Percentiles rank a stretch among this genome's conserved stretches.
Evolutionary conservation across 2,888 invertebrate species (phyloP).

Genomic region (Buathra laborator): DNA sequence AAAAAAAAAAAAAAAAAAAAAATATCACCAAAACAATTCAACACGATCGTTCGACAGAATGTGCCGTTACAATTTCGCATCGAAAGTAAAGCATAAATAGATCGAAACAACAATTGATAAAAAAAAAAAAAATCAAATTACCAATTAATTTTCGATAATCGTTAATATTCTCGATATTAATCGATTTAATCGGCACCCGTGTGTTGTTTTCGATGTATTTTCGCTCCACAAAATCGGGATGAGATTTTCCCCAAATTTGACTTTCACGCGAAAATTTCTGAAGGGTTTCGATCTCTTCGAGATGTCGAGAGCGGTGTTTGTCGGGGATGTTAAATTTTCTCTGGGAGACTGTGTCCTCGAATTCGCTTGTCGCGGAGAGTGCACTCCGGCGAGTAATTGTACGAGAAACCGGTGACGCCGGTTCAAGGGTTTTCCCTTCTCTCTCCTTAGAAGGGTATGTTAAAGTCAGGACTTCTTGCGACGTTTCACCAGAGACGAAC

Average conservation of each 20-base stretch:
- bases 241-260: too few species aligned
- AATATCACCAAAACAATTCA: not conserved
- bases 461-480: slow-evolving; percentile 5
- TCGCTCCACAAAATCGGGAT: not conserved
- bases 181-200: not conserved
- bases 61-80: not conserved
- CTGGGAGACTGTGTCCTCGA: not conserved
- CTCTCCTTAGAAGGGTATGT: not conserved
- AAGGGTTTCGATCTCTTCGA: not conserved
- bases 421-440: not conserved
- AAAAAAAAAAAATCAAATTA: not conserved
- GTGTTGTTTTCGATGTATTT: not conserved
- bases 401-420: slow-evolving; percentile 8
- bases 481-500: slow-evolving; percentile 17
- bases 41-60: not conserved
- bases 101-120: not conserved
- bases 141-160: not conserved
- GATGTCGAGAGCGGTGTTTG: not conserved
- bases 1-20: not conserved
- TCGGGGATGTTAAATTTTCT: not conserved
- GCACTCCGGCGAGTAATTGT: slow-evolving; percentile 7
- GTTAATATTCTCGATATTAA: not conserved
- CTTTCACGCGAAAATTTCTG: too few species aligned
- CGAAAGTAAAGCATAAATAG: not conserved
- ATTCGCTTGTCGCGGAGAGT: slow-evolving; percentile 10